Percentiles rank a stretch among this genome's conserved stretches.
Evolutionary conservation across 2,113 vertebrate species (phyloP).

Genomic region (Meleagris gallopavo): DNA sequence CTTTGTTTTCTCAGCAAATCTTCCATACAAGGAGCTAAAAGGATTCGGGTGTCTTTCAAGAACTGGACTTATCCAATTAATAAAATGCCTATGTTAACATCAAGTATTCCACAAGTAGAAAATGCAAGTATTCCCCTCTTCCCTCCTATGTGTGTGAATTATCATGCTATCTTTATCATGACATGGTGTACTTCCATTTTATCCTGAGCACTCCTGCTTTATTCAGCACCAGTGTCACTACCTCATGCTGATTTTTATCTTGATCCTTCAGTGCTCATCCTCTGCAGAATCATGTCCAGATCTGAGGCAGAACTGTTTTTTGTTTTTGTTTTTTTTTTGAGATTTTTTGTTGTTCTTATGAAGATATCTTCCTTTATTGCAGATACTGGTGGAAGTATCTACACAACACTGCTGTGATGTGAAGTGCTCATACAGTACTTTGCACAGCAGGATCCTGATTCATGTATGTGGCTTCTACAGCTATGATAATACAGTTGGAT

Average conservation of each 20-base stretch:
- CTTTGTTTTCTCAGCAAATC: not conserved
- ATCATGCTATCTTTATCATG: not conserved
- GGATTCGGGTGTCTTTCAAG: not conserved
- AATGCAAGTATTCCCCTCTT: not conserved
- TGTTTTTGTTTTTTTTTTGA: not conserved
- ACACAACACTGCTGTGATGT: slow-evolving; percentile 7
- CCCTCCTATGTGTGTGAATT: not conserved
- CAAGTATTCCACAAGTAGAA: not conserved
- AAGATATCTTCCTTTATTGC: not conserved
- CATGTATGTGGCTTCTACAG: not conserved
- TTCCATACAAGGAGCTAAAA: not conserved
- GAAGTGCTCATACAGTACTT: slow-evolving; percentile 7
- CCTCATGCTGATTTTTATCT: not conserved
- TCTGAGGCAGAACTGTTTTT: not conserved
- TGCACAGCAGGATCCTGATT: not conserved
- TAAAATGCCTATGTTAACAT: not conserved
- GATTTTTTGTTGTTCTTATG: not conserved
- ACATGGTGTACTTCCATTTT: not conserved
- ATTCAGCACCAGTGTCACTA: not conserved
- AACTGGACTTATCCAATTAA: not conserved
- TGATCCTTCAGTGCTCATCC: not conserved
- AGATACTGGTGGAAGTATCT: not conserved
- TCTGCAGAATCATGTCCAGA: not conserved
- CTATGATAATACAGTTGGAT: slow-evolving; percentile 29
- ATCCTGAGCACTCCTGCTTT: not conserved